Evolutionary conservation across 2,888 invertebrate species (phyloP), one percentile per base, ranked within the genome.

Genomic region (Pomacea canaliculata): DNA sequence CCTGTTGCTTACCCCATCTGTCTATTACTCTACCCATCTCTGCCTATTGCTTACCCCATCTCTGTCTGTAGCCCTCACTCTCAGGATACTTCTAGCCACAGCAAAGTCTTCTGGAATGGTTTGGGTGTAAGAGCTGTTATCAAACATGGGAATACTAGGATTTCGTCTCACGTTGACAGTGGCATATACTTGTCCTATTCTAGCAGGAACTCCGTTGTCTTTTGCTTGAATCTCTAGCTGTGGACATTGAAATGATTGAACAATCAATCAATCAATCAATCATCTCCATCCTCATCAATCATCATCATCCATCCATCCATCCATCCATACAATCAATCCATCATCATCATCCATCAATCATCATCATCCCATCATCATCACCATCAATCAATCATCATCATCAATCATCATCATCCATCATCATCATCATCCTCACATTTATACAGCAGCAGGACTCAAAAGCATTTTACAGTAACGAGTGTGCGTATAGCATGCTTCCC

Each of bases 111-210:
- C 87, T 76, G 81, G 76, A 8, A 87, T 78, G 8, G 76, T 71
- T 10, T 78, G 69, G 18, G 63, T 76, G 73, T 84, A 85, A n/a
- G 79, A 68, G 59, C 51, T 23, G 4, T 79, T 83, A 2, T 19
- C 18, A 76, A 89, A 89, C 9, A 48, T 65, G 16, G 90, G 90
- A 2, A 81, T 81, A 73, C 82, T 80, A 13, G 83, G 83, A 76
- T 89, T 89, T 48, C 89, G 82, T 9, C 70, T 68, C 1, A 90
- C 88, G 68, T 80, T 81, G 27, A 90, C 83, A 18, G 80, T 83
- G 0, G 88, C 86, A 12, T 60, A 75, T 13, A 82, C 76, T 4
- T 70, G 60, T 10, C 69, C 71, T 59, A 79, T 73, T 63, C 76
- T 80, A 7, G 59, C 73, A 37, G 85, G 84, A 8, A 73, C 67